Percentiles rank a stretch among this genome's conserved stretches.
Evolutionary conservation across 2,113 vertebrate species (phyloP).

Genomic region (Centropus bengalensis): DNA sequence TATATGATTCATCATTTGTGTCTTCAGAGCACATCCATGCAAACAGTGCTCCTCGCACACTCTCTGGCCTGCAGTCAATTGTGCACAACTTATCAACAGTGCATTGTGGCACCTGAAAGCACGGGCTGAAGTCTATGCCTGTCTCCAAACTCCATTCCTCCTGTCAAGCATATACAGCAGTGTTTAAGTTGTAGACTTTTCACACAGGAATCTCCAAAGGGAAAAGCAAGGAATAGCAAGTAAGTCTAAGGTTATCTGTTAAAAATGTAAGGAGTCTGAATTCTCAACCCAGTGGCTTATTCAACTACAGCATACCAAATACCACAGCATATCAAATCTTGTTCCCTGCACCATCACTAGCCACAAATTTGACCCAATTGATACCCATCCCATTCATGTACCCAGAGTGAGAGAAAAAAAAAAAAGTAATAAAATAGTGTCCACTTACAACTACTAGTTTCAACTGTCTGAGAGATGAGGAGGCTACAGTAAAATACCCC

Average conservation of each 20-base stretch:
- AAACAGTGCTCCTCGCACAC: background rate
- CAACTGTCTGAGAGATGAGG: background rate
- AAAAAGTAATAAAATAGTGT: fast-evolving
- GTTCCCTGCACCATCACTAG: background rate
- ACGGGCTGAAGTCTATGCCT: background rate
- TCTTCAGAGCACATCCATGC: background rate
- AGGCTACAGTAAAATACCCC: background rate
- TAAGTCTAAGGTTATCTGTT: background rate
- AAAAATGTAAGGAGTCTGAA: background rate
- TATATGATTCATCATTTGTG: background rate
- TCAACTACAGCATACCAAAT: too few species aligned
- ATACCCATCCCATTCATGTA: background rate
- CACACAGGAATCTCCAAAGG: background rate
- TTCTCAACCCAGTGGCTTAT: background rate
- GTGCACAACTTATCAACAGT: background rate
- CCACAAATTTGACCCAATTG: background rate
- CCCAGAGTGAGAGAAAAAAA: background rate
- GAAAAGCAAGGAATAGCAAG: background rate
- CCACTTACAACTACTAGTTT: background rate
- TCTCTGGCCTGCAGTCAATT: background rate
- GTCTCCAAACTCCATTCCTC: background rate
- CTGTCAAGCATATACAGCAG: background rate
- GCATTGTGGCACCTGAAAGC: background rate
- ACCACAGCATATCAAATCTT: background rate
- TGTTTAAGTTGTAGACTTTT: background rate